Base-by-base conservation (phyloP, 2,113 vertebrate species). In the Chroicocephalus ridibundus region DNA sequence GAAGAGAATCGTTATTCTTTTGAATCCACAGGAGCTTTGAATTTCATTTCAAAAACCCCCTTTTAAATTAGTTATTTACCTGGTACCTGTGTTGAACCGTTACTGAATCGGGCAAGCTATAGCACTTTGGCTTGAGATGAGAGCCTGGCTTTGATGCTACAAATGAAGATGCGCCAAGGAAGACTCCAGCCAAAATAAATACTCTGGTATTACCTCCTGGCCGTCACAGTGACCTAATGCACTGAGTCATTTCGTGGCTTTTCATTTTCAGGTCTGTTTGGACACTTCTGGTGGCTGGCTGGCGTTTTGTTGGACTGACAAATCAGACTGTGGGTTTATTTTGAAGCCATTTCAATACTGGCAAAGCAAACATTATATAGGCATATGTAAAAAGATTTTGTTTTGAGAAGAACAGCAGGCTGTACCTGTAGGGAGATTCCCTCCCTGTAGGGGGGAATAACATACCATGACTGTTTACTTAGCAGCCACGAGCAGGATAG, bases 211-310 rank as follows among this genome's bases (percentile, higher is more conserved):
- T 90, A 85, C 80, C 57, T 94, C 82, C 89, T 88, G 91, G 80
- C 94, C 87, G 79, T 91, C 93, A 91, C 91, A 87, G 80, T 96
- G 83, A 96, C 90, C 79, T 94, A 94, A 95, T 92, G 86, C 86
- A 91, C 84, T 97, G 93, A 95, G 86, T 95, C 82, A 94, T 93
- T 91, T 85, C 4, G 27, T 95, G 86, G 91, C 36, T 95, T 95
- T 94, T 94, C 75, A 54, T 94, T 91, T 95, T 90, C 66, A 65
- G 84, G 75, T 87, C 54, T 38, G 12, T 81, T 79, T 3, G 58
- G 78, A 94, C 78, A 93, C 69, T 31, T 54, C 77, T 87, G 55
- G 90, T 96, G 84, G 32, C 60, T 92, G 70, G 88, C 92, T 92
- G 65, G 86, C 0, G 0, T 88, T 96, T 78, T 71, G 75, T 87